Base-by-base conservation (phyloP, 1,140 invertebrate genomes). In the Hormaphis cornu region DNA sequence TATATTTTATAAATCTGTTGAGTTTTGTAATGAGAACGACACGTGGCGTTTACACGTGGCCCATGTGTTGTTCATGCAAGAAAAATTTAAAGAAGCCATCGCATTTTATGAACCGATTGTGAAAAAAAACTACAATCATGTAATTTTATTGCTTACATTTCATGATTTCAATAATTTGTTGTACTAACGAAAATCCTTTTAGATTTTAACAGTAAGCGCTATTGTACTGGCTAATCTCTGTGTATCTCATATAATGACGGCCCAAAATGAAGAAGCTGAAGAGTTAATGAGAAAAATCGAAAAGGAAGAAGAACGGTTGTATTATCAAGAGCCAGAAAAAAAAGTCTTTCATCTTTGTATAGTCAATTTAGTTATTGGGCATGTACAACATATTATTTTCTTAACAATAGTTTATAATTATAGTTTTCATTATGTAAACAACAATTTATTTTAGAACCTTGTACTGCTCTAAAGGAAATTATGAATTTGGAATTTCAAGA, bases 91-190 rank as follows among this genome's bases (percentile, higher is more conserved):
- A 77, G 95, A 99, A 80, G 93, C 96, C 0, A 91, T 93, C 3
- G 93, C 91, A 46, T 99, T 99, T 80, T 99, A 99, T 79, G 96
- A 98, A 76, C 93, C 95, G 3, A 93, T 99, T 61, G 95, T 99
- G 0, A 95, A 96, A 73, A 96, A 97, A 77, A 90, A 93, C 81
- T 95, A 93, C 75, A 92, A 96, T 71, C 94, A 96, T 79, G 90
- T 89, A 80, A 80, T 73, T 71, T 26, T 37, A 54, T 40, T 18
- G 63, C 18, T 14, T 50, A 59, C 18, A 30, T 33, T 5, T 42
- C 2, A 37, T 73, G 5, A 18, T 26, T 71, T 37, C 18, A 20
- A 24, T 1, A 33, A 33, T 6, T 69, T 12, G 5, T 35, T 16
- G 24, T 5, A 59, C 28, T 20, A 3, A 22, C 33, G 10, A 20